phyloP scores from a whole-genome alignment of 2,888 invertebrate species.

The Tryphoninae sp. region DNA sequence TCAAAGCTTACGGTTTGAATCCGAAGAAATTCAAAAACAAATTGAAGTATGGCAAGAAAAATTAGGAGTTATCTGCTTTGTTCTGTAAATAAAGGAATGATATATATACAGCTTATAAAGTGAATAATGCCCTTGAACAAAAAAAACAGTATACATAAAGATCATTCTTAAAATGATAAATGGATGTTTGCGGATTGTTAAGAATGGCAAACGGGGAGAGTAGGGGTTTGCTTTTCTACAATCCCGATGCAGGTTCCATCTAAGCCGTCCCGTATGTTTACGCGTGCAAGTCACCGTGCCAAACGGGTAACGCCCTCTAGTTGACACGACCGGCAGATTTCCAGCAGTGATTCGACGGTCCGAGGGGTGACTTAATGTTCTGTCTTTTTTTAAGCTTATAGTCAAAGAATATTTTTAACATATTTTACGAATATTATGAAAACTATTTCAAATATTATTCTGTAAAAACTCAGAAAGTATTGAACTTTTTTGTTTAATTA shows the following conservation, averaged over 20 bases:
- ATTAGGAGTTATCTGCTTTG: conserved; percentile 51
- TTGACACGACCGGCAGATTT: conserved; percentile 47
- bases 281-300: conserved; percentile 34
- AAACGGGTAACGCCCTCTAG: conserved; percentile 6
- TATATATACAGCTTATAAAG: conserved; percentile 2
- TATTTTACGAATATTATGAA: not conserved
- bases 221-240: conserved; percentile 74
- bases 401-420: no score
- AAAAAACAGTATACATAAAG: not conserved
- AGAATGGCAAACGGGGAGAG: conserved; percentile 64
- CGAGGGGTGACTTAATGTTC: not conserved
- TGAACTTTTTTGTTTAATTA: not conserved
- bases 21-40: conserved; percentile 93
- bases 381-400: no score
- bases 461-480: not conserved
- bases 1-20: conserved; percentile 95
- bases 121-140: not conserved
- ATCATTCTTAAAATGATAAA: conserved; percentile 73
- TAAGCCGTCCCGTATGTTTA: conserved; percentile 68
- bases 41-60: conserved; percentile 86
- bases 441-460: not conserved
- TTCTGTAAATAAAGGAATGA: conserved; percentile 28
- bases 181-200: conserved; percentile 79
- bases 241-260: conserved; percentile 62
- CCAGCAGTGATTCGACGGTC: conserved; percentile 14